Percentiles rank a stretch among this genome's conserved stretches.
Conservation (phyloP, 2,888 invertebrate species). For the Selenia dentaria region DNA sequence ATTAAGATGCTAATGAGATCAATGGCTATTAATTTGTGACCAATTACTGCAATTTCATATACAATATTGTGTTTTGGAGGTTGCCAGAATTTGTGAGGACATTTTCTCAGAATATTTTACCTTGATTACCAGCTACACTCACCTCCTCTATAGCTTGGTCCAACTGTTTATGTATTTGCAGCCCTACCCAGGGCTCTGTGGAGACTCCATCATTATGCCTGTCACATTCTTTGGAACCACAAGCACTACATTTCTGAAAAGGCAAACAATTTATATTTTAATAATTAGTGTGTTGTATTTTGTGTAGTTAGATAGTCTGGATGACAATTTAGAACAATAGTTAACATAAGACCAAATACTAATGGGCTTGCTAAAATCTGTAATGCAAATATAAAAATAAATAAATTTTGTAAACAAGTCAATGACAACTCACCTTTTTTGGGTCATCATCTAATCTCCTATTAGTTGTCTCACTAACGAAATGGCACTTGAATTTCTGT, state of each 20-base stretch:
- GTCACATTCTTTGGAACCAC: conserved; percentile 84
- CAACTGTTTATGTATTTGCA: conserved; percentile 88
- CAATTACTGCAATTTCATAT: too few species aligned
- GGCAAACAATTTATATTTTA: neutral
- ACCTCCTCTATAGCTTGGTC: conserved; percentile 91
- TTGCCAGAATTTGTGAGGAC: too few species aligned
- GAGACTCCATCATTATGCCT: conserved; percentile 79
- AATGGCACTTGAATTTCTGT: conserved; percentile 68
- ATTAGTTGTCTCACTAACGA: conserved; percentile 48
- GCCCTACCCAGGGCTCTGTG: conserved; percentile 87
- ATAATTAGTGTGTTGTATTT: too few species aligned
- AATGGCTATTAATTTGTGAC: too few species aligned
- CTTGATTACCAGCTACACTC: conserved; percentile 43
- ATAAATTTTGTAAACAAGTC: conserved; percentile 3
- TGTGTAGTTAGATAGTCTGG: too few species aligned
- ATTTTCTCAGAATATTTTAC: too few species aligned
- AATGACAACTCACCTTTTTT: conserved; percentile 56
- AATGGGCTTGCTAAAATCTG: too few species aligned
- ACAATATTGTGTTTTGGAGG: too few species aligned
- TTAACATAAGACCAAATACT: too few species aligned
- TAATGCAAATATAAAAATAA: too few species aligned
- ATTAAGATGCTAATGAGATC: too few species aligned
- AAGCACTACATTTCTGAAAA: conserved; percentile 81
- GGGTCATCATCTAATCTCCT: conserved; percentile 42
- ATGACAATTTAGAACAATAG: too few species aligned